A percentile compares a stretch with the other conserved stretches of the same genome.
Evolutionary conservation across 2,113 vertebrate genomes (phyloP).

Genomic region (Taurulus bubalis): DNA sequence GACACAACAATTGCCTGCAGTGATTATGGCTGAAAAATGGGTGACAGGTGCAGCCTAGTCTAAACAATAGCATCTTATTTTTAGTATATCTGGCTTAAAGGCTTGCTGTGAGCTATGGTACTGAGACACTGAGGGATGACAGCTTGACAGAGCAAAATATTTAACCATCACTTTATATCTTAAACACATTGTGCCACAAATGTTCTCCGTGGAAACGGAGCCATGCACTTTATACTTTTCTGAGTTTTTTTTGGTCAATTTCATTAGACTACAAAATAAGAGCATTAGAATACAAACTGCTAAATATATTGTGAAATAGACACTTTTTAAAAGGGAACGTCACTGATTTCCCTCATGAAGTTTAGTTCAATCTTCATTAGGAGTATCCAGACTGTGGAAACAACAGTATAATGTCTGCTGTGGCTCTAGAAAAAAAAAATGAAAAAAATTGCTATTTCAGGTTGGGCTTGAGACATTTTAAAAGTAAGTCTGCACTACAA

Average conservation of each 20-base stretch:
- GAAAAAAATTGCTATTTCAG: neutral
- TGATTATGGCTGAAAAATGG: conserved; percentile 48
- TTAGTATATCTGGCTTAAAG: conserved; percentile 71
- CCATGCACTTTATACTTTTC: neutral
- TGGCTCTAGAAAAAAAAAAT: no score
- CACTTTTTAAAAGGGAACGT: neutral
- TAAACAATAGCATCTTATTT: conserved; percentile 71
- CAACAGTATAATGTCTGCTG: neutral
- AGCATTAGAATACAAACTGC: neutral
- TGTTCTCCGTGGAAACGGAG: neutral
- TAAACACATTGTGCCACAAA: neutral
- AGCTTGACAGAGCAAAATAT: conserved; percentile 15
- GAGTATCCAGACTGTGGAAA: conserved; percentile 1
- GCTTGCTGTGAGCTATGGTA: conserved; percentile 25
- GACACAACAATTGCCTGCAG: conserved; percentile 62
- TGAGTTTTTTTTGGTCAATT: neutral
- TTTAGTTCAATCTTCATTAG: neutral
- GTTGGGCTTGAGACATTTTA: neutral
- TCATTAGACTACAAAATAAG: neutral
- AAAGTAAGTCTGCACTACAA: neutral
- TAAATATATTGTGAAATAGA: neutral
- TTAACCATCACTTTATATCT: conserved; percentile 21
- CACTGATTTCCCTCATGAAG: neutral
- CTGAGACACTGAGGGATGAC: conserved; percentile 16
- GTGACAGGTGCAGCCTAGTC: conserved; percentile 67